Evolutionary conservation across 2,888 invertebrate genomes (phyloP), one percentile per base, ranked within the genome.

Genomic region (Leptopilina myrica): DNA sequence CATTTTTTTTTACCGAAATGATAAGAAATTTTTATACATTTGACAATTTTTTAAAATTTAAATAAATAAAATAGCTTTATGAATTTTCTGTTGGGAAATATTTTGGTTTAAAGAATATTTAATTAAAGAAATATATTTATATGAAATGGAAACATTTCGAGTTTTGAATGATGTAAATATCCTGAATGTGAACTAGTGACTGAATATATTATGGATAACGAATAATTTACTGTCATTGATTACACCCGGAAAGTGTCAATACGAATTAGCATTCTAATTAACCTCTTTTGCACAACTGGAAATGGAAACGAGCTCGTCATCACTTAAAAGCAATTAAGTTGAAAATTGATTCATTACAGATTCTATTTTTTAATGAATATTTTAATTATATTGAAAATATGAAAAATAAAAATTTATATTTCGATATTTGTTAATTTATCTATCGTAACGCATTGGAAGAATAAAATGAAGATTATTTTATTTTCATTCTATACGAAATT

Each of bases 251-350:
- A 20, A 69, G 49, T n/a, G 53, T 69, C 67, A 26, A 69, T 69
- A 26, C 53, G 49, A 69, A 69, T 69, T 53, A 69, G 49, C 53
- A 69, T 49, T 69, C 53, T 69, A 69, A 69, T 69, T 69, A 69
- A 69, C 46, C 69, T 53, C 69, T 73, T 53, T 73, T 33, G 33
- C 53, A 56, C n/a, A 73, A 56, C 14, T 73, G 69, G 33, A 73
- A 73, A 73, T 73, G 69, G 53, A 73, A 73, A 53, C 26, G 49
- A 49, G 12, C 20, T 49, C 20, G 49, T 53, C 69, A 69, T 69
- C 53, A 26, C 26, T 69, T 69, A n/a, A 69, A 53, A 69, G 26
- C 53, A 53, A 53, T 69, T 53, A 49, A 12, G 26, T 69, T 69
- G 14, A 14, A 69, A 69, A 49, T 62, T 62, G 62, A 62, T 62